phyloP scores from a whole-genome alignment of 2,797 vertebrate species.

The Trachops cirrhosus region DNA sequence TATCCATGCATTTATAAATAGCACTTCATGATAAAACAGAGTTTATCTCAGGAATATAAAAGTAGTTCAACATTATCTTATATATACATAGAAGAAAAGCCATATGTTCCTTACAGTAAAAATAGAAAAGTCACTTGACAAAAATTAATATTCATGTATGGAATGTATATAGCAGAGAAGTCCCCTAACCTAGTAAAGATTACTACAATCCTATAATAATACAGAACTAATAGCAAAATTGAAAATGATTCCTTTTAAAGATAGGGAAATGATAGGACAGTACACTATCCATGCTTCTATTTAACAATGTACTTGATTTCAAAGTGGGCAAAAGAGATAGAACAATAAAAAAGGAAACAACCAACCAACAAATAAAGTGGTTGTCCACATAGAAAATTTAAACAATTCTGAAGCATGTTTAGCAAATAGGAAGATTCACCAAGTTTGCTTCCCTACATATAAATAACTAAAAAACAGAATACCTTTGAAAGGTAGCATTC shows the following conservation, averaged over 20 bases:
- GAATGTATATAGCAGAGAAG: not conserved
- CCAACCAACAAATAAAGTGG: not conserved
- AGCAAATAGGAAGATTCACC: not conserved
- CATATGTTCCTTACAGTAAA: not conserved
- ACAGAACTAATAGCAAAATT: not conserved
- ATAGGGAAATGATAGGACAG: not conserved
- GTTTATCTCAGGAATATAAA: not conserved
- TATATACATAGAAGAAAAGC: not conserved
- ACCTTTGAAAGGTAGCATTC: not conserved
- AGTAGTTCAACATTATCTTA: not conserved
- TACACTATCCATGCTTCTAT: not conserved
- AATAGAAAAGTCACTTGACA: not conserved
- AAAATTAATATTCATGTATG: not conserved
- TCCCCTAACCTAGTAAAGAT: not conserved
- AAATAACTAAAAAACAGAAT: not conserved
- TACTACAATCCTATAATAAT: not conserved
- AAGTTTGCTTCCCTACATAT: not conserved
- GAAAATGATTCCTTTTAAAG: not conserved
- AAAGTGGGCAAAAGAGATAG: not conserved
- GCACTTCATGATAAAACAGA: not conserved
- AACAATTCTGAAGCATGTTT: not conserved
- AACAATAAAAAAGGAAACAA: not conserved
- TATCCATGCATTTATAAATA: not conserved
- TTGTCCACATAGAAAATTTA: not conserved
- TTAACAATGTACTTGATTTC: not conserved